Evolutionary conservation across 2,888 invertebrate genomes (phyloP).

Genomic region (Petrolisthes cinctipes): DNA sequence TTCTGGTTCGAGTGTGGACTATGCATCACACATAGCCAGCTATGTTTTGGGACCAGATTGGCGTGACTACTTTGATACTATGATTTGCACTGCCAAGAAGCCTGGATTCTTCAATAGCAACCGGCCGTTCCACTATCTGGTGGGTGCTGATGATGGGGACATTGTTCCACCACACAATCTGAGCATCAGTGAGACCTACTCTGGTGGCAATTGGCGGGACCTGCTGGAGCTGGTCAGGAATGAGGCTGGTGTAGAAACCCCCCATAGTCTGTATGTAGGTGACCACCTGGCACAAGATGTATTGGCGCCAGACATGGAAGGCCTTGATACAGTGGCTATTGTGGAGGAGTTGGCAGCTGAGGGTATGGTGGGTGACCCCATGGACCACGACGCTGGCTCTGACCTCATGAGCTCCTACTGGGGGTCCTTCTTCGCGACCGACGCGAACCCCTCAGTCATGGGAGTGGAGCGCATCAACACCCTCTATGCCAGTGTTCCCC

Average conservation of each 20-base stretch:
- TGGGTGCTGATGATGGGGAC: slow-evolving; percentile 53
- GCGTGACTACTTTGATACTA: slow-evolving; percentile 77
- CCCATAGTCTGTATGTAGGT: slow-evolving; percentile 79
- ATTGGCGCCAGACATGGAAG: slow-evolving; percentile 41
- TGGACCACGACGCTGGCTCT: slow-evolving; percentile 58
- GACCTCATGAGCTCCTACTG: slow-evolving; percentile 64
- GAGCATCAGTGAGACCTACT: slow-evolving; percentile 71
- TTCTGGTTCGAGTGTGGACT: slow-evolving; percentile 81
- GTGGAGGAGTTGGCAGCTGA: slow-evolving; percentile 64
- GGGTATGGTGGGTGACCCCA: slow-evolving; percentile 60
- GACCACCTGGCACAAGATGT: slow-evolving; percentile 84
- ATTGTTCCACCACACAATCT: slow-evolving; percentile 67
- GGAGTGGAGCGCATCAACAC: slow-evolving; percentile 62
- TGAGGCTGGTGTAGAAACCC: slow-evolving; percentile 75
- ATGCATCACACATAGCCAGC: slow-evolving; percentile 77
- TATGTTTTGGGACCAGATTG: slow-evolving; percentile 78
- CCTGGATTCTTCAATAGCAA: slow-evolving; percentile 77
- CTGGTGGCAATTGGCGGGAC: slow-evolving; percentile 69
- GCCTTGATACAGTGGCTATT: slow-evolving; percentile 63
- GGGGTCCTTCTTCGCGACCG: slow-evolving; percentile 63
- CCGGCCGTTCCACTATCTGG: slow-evolving; percentile 52
- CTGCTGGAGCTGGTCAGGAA: slow-evolving; percentile 73
- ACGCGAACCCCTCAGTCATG: slow-evolving; percentile 48
- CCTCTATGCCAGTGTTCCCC: slow-evolving; percentile 53
- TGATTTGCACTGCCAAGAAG: slow-evolving; percentile 79